Base-by-base conservation (phyloP, 1,140 invertebrate genomes). In the Procambarus clarkii region DNA sequence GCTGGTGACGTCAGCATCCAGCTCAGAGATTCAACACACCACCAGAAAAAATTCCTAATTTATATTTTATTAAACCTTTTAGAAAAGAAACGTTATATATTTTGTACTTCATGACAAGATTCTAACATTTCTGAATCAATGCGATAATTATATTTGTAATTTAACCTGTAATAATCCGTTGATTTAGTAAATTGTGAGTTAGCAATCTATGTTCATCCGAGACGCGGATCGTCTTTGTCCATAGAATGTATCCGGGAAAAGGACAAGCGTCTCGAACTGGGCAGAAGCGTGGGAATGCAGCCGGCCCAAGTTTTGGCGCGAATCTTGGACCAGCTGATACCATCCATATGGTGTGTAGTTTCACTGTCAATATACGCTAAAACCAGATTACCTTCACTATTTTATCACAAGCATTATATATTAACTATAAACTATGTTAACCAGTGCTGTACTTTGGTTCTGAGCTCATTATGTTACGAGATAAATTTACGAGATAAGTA, bases 241-340 rank as follows among this genome's bases (percentile, higher is more conserved):
- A 15, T 64, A 34, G 48, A 8, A 9, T 34, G 4, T 34, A 34
- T 60, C 79, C 34, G 58, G 71, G 71, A 24, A 46, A 64, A 24
- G n/a, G 54, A n/a, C 50, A 15, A 13, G 54, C 24, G 89, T 78
- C 48, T 91, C 89, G 89, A 54, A 85, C 71, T 69, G 46, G 50
- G 21, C 60, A 64, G 74, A n/a, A 88, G 82, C 89, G 82, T 91
- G 89, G 89, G 89, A 91, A 91, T 91, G 89, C 89, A 91, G 89
- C 89, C 80, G 89, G 89, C 89, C 44, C 50, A 21, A 34, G 82
- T 86, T 91, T 91, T 91, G 89, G 89, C 89, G 89, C 58, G 89
- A 91, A 91, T 71, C 50, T 79, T 21, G 11, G 45, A 50, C 13
- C 77, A 50, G 74, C 76, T 69, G 79, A 91, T 79, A 48, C 15